Percentiles rank a stretch among this genome's conserved stretches.
Evolutionary conservation across 2,888 invertebrate species (phyloP).

Genomic region (Morpho helenor): DNA sequence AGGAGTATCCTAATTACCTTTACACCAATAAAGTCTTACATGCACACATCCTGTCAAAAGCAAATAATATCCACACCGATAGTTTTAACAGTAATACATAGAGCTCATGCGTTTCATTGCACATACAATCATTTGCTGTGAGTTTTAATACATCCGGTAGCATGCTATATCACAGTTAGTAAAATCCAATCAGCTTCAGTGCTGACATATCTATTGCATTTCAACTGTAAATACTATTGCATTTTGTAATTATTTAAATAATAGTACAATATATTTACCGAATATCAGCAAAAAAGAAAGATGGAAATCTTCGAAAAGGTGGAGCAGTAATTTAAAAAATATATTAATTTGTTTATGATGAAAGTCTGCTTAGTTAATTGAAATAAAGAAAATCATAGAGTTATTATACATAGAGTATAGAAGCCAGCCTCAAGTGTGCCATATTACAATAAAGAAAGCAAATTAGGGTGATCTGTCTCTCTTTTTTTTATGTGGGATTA

Average conservation of each 20-base stretch:
- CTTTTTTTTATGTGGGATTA: too few relatives aligned
- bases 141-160: slow-evolving; percentile 13
- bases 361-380: too few relatives aligned
- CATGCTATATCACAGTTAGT: slow-evolving; percentile 30
- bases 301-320: too few relatives aligned
- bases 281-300: too few relatives aligned
- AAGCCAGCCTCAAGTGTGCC: too few relatives aligned
- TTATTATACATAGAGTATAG: too few relatives aligned
- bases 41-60: slow-evolving; percentile 25
- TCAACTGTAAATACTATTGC: slow-evolving; percentile 15
- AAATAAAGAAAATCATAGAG: too few relatives aligned
- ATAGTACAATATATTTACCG: neutral
- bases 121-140: slow-evolving; percentile 17
- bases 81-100: slow-evolving; percentile 17
- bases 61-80: slow-evolving; percentile 19
- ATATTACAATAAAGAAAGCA: too few relatives aligned
- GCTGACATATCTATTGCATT: slow-evolving; percentile 16
- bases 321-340: too few relatives aligned
- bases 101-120: slow-evolving; percentile 26
- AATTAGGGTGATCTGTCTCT: too few relatives aligned
- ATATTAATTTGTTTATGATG: too few relatives aligned
- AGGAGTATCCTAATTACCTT: neutral
- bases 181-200: slow-evolving; percentile 6
- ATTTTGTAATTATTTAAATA: neutral
- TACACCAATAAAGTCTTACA: slow-evolving; percentile 8